phyloP scores from a whole-genome alignment of 2,888 invertebrate species.

The Scelioninae gen. 2 region DNA sequence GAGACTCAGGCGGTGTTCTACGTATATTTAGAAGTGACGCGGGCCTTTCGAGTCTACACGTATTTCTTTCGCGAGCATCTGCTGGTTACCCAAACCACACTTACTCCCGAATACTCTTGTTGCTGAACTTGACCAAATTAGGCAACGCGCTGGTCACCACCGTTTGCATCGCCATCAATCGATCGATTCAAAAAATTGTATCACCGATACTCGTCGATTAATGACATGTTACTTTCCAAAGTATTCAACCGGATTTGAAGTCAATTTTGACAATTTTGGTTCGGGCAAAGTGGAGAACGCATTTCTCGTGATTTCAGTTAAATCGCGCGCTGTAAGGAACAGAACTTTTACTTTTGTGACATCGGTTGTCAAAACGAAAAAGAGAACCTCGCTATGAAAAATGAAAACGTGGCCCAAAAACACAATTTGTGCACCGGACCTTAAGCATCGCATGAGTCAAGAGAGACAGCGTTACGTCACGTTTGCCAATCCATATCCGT shows the following conservation, averaged over 20 bases:
- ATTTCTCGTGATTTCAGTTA: no score
- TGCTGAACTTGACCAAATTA: constrained; percentile 52
- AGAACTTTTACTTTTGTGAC: constrained; percentile 13
- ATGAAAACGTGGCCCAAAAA: constrained; percentile 47
- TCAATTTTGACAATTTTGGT: no score
- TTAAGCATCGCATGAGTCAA: constrained; percentile 56
- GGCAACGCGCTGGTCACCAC: constrained; percentile 21
- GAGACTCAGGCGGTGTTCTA: constrained; percentile 41
- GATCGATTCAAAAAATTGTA: no score
- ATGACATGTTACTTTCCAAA: no score
- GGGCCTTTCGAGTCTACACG: constrained; percentile 42
- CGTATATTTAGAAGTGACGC: constrained; percentile 69
- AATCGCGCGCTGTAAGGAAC: neutral
- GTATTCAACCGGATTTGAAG: no score
- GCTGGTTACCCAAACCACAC: constrained; percentile 31
- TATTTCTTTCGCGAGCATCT: constrained; percentile 22
- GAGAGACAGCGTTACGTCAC: constrained; percentile 69
- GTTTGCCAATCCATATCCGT: constrained; percentile 69
- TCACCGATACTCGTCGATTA: no score
- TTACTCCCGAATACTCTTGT: constrained; percentile 26
- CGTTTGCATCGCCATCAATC: neutral
- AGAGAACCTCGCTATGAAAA: constrained; percentile 17
- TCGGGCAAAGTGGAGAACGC: no score
- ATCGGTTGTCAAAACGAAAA: neutral
- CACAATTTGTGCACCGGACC: constrained; percentile 34